Evolutionary conservation across 2,888 invertebrate genomes (phyloP), one percentile per base, ranked within the genome.

Genomic region (Brenthis daphne): DNA sequence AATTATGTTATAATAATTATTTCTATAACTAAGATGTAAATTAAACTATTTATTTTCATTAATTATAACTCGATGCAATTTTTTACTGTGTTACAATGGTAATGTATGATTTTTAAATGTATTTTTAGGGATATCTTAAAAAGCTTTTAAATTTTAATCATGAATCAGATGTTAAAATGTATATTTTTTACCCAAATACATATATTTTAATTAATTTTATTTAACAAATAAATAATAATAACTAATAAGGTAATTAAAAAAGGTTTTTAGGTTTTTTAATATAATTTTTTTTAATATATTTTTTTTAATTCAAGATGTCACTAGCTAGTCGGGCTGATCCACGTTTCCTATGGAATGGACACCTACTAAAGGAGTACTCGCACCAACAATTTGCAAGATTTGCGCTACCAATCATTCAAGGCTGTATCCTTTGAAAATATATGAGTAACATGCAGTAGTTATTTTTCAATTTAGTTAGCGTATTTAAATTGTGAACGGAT

Each of bases 331-430:
- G 97, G 50, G 96, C 98, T 0, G 99, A 99, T 87, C 92, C 94
- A 20, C 94, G 98, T 67, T 99, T 99, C 89, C 94, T 99, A 6
- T 99, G 99, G 99, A 99, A 99, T 85, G 95, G 95, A 0, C 94
- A 96, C 83, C 90, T 99, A 0, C 87, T 99, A 67, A 93, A 95
- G 68, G 96, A 96, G 70, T 95, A 97, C 77, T 94, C 95, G n/a
- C 95, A 96, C 75, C 93, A 95, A 6, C 96, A 97, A 82, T 95
- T 96, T 82, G 93, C 95, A 61, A 94, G 94, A 78, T 99, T 97
- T 90, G 96, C 97, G 72, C 93, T 99, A 74, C 99, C 99, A 0
- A 85, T 99, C 66, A 94, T 99, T 77, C 96, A 98, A 86, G 99
- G 99, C 74, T 99, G 96, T 96, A 95, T 95, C 95, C 95, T 94